Evolutionary conservation across 2,888 invertebrate species (phyloP).

Genomic region (Philereme vetulata): DNA sequence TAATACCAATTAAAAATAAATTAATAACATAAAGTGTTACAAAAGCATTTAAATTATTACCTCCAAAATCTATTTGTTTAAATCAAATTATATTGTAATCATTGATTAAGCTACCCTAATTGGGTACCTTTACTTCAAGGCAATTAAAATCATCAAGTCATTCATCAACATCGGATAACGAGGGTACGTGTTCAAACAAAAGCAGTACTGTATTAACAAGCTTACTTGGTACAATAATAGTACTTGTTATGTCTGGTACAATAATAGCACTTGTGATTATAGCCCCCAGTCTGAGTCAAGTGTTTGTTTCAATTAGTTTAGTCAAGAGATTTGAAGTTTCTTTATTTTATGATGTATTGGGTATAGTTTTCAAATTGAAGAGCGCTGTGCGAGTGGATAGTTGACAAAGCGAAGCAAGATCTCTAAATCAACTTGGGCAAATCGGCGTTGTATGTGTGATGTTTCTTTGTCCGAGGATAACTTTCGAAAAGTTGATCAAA

Average conservation of each 20-base stretch:
- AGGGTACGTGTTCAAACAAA: conserved; percentile 34
- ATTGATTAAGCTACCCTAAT: conserved; percentile 12
- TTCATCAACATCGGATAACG: conserved; percentile 21
- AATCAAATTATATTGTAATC: too few relatives aligned
- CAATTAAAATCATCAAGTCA: conserved; percentile 29
- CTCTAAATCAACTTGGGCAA: too few relatives aligned
- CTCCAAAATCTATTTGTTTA: too few relatives aligned
- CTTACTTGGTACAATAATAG: conserved; percentile 17
- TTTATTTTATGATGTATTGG: conserved; percentile 18
- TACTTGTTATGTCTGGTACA: not conserved
- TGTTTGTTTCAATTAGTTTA: conserved; percentile 25
- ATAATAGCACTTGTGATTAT: conserved; percentile 6
- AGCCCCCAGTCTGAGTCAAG: conserved; percentile 12
- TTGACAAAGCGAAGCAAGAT: too few relatives aligned
- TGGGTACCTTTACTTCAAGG: conserved; percentile 10
- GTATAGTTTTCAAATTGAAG: conserved; percentile 17
- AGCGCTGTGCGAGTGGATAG: not conserved
- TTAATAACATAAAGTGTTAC: too few relatives aligned
- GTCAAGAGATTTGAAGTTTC: conserved; percentile 25
- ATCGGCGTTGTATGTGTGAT: too few relatives aligned
- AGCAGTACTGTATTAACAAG: conserved; percentile 24
- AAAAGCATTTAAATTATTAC: too few relatives aligned
- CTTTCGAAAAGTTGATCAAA: too few relatives aligned
- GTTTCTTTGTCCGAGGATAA: too few relatives aligned
- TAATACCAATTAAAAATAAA: too few relatives aligned